Conservation (phyloP, 2,888 invertebrate species). For the Conops quadrifasciatus region DNA sequence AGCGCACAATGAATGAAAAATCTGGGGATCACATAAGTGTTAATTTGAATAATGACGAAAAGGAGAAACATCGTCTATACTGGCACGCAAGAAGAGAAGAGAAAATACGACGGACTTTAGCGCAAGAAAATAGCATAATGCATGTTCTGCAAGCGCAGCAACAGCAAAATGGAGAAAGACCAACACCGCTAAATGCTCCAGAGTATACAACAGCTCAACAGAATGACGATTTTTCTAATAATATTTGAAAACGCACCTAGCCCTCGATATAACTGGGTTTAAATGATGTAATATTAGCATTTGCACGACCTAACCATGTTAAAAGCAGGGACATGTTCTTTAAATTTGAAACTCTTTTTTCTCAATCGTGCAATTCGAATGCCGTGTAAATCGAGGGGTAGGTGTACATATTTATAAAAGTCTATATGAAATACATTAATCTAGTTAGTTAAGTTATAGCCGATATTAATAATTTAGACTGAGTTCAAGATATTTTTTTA, state of each 20-base stretch:
- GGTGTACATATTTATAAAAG: neutral
- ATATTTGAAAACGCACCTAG: constrained; percentile 41
- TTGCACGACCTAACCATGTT: too few relatives aligned
- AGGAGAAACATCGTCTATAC: constrained; percentile 26
- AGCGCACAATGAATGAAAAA: neutral
- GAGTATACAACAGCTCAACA: neutral
- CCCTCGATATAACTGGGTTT: too few relatives aligned
- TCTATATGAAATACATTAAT: neutral
- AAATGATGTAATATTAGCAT: too few relatives aligned
- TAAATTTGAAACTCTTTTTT: too few relatives aligned
- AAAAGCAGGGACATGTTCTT: too few relatives aligned
- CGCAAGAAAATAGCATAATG: constrained; percentile 49
- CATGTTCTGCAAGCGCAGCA: constrained; percentile 40
- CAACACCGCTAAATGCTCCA: neutral
- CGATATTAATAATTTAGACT: constrained; percentile 34
- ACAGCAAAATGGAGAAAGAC: constrained; percentile 18
- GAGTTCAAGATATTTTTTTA: constrained; percentile 28
- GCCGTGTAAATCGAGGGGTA: too few relatives aligned
- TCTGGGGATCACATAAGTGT: neutral
- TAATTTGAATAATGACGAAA: neutral
- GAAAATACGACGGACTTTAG: constrained; percentile 37
- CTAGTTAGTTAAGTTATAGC: constrained; percentile 24
- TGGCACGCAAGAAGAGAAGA: constrained; percentile 40
- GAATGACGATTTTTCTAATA: constrained; percentile 42
- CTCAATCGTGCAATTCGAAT: too few relatives aligned